Conservation (phyloP, 2,888 invertebrate genomes). For the Luperina testacea region DNA sequence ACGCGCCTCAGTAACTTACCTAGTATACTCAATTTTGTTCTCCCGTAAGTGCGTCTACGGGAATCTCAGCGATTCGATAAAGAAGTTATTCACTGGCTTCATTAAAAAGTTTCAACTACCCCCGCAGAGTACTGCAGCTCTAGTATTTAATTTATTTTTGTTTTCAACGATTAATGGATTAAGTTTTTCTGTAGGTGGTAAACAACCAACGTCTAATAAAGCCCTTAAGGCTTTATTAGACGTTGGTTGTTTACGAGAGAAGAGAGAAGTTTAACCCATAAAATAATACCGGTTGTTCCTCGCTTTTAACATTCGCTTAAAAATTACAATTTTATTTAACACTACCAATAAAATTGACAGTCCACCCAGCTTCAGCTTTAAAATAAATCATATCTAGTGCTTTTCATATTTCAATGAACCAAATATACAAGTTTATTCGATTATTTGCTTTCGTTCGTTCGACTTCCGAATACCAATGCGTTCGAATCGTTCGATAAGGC, state of each 20-base stretch:
- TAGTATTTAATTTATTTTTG: constrained; percentile 30
- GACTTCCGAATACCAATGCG: constrained; percentile 63
- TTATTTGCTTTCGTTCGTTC: constrained; percentile 56
- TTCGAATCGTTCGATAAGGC: constrained; percentile 57
- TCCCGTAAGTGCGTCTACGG: not conserved
- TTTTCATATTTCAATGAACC: constrained; percentile 59
- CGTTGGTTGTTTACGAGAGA: not conserved
- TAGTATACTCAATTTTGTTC: not conserved
- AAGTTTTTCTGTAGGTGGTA: not conserved
- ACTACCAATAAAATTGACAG: constrained; percentile 7
- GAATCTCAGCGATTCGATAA: constrained; percentile 11
- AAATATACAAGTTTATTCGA: constrained; percentile 62
- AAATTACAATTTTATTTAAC: constrained; percentile 20
- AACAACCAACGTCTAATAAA: too few species aligned
- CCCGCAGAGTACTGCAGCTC: not conserved
- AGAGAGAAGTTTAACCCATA: too few species aligned
- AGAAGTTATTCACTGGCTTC: constrained; percentile 27
- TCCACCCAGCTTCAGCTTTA: constrained; percentile 2
- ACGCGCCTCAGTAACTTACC: too few species aligned
- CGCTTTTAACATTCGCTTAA: too few species aligned
- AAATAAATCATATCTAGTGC: constrained; percentile 45
- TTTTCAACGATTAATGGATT: constrained; percentile 29
- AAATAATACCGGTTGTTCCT: too few species aligned
- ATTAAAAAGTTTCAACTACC: constrained; percentile 45
- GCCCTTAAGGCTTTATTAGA: constrained; percentile 18